Evolutionary conservation across 2,113 vertebrate species (phyloP).

Genomic region (Nannospalax galili): DNA sequence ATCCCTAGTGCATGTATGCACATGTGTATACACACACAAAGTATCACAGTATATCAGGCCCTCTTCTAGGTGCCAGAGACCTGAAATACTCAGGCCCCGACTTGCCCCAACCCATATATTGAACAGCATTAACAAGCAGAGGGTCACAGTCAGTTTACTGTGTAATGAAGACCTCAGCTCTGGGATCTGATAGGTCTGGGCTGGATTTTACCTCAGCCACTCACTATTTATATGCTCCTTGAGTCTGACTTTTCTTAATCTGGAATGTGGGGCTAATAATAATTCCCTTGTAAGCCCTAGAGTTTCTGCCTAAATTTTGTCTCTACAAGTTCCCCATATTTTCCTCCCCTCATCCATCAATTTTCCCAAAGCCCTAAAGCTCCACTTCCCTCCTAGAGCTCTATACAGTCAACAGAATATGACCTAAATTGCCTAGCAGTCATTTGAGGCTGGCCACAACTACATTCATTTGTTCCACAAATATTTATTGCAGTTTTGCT

Average conservation of each 20-base stretch:
- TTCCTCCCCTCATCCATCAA: not conserved
- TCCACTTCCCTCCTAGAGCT: not conserved
- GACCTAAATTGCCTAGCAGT: constrained; percentile 49
- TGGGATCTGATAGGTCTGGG: not conserved
- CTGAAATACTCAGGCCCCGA: not conserved
- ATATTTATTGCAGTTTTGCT: constrained; percentile 45
- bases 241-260: constrained; percentile 13
- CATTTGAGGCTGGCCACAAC: constrained; percentile 20
- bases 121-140: not conserved
- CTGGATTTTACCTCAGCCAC: not conserved
- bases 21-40: not conserved
- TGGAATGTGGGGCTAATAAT: not conserved
- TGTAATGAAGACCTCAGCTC: not conserved
- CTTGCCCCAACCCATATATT: not conserved
- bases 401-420: constrained; percentile 34
- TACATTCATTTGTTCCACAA: constrained; percentile 47
- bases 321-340: not conserved
- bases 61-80: not conserved
- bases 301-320: constrained; percentile 37
- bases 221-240: not conserved
- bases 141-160: not conserved
- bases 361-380: constrained; percentile 42
- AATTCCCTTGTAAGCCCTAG: not conserved
- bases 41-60: not conserved
- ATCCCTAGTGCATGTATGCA: not conserved